Percentiles rank a stretch among this genome's conserved stretches.
phyloP scores from a whole-genome alignment of 2,888 invertebrate genomes.

The Chrysolina americana region DNA sequence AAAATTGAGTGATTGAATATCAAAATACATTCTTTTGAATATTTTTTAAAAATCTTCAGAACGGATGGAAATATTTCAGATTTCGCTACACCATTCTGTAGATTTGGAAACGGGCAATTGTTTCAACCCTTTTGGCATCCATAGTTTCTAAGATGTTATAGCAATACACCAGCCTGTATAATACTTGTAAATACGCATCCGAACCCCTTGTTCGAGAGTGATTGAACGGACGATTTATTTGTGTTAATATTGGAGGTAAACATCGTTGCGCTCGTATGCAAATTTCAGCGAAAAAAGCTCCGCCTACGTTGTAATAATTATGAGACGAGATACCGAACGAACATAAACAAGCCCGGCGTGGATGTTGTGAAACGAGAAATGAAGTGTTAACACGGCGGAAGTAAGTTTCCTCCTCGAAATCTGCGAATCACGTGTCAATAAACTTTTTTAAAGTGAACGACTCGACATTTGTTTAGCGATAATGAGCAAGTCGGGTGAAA shows the following conservation, averaged over 20 bases:
- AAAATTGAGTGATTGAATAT: no score
- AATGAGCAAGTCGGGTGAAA: not conserved
- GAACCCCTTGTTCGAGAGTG: slow-evolving; percentile 27
- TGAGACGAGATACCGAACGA: slow-evolving; percentile 42
- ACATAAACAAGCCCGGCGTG: slow-evolving; percentile 41
- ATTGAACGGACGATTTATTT: slow-evolving; percentile 40
- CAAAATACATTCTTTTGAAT: no score
- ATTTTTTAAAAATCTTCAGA: no score
- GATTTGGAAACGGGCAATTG: no score
- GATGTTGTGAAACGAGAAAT: slow-evolving; percentile 43
- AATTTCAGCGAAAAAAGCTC: slow-evolving; percentile 41
- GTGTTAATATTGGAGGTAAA: slow-evolving; percentile 38
- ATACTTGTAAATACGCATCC: not conserved
- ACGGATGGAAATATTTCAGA: no score
- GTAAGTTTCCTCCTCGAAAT: slow-evolving; percentile 53
- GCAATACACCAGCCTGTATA: no score
- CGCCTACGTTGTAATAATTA: slow-evolving; percentile 39
- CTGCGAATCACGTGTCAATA: slow-evolving; percentile 53
- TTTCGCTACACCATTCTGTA: no score
- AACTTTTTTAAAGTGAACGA: slow-evolving; percentile 41
- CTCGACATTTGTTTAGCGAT: slow-evolving; percentile 7
- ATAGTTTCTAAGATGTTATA: not conserved
- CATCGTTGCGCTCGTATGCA: slow-evolving; percentile 43
- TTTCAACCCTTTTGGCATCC: not conserved
- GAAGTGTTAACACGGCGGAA: slow-evolving; percentile 47